A percentile compares a stretch with the other conserved stretches of the same genome.
Conservation (phyloP, 2,113 vertebrate species). For the Addax nasomaculatus region DNA sequence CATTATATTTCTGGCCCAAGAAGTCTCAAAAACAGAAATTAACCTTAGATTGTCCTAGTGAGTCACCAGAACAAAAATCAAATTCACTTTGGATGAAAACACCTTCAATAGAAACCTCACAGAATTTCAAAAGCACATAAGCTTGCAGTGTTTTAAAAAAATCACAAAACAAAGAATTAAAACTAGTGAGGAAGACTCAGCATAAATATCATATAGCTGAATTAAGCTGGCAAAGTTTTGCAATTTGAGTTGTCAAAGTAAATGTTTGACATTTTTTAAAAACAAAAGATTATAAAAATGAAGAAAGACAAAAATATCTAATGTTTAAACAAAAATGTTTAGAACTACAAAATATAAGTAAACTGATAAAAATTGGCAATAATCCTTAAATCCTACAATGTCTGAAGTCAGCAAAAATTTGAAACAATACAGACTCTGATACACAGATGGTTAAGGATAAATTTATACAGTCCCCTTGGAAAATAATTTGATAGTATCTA, state of each 20-base stretch:
- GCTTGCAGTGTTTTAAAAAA: not conserved
- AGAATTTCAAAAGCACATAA: not conserved
- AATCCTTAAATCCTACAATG: not conserved
- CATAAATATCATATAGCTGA: not conserved
- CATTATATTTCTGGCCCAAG: not conserved
- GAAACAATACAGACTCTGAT: not conserved
- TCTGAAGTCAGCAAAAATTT: not conserved
- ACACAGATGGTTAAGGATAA: not conserved
- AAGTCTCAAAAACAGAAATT: not conserved
- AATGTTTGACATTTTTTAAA: not conserved
- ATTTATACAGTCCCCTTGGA: not conserved
- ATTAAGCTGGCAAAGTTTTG: not conserved
- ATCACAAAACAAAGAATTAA: not conserved
- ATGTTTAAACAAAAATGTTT: not conserved
- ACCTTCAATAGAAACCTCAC: not conserved
- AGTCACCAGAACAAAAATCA: not conserved
- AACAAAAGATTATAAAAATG: conserved; percentile 24
- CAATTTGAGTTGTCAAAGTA: not conserved
- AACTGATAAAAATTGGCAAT: not conserved
- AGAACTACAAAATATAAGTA: not conserved
- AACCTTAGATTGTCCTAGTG: not conserved
- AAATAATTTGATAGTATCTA: not conserved
- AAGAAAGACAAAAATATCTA: not conserved
- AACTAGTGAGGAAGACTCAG: not conserved
- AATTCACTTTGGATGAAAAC: not conserved